These are phyloP conservation scores for Graptemys geographica DNA, from an alignment of 2,797 vertebrate genomes.

Conservation along the genomic window DNA sequence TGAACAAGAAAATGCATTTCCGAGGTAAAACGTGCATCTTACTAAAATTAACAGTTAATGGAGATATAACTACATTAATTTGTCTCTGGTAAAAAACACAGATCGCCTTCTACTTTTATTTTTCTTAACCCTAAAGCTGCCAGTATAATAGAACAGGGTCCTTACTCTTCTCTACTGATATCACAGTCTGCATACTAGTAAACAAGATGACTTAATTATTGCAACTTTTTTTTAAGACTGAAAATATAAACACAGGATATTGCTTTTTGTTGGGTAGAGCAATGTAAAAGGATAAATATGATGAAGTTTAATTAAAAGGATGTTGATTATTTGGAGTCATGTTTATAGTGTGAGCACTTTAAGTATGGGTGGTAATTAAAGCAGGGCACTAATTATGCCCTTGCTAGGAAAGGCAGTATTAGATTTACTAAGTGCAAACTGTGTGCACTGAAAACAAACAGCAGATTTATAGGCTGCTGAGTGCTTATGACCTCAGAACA, in stretches of 20 bases:
- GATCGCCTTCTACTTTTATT: not conserved
- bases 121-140: not conserved
- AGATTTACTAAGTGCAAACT: not conserved
- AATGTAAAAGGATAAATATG: constrained; percentile 25
- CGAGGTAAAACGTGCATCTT: not conserved
- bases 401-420: not conserved
- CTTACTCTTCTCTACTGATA: not conserved
- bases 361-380: not conserved
- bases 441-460: not conserved
- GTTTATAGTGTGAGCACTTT: not conserved
- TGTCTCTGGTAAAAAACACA: not conserved
- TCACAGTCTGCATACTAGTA: not conserved
- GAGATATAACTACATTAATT: not conserved
- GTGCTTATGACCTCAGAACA: not conserved
- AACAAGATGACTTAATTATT: not conserved
- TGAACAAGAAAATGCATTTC: not conserved
- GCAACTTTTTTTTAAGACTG: not conserved
- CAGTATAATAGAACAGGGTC: not conserved
- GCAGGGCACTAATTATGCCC: not conserved
- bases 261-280: not conserved
- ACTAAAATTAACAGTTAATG: not conserved
- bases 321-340: not conserved
- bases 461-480: not conserved
- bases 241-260: constrained; percentile 28
- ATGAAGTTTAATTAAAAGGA: constrained; percentile 40